Evolutionary conservation across 1,140 invertebrate species (phyloP).

Genomic region (Leucophenga varia): DNA sequence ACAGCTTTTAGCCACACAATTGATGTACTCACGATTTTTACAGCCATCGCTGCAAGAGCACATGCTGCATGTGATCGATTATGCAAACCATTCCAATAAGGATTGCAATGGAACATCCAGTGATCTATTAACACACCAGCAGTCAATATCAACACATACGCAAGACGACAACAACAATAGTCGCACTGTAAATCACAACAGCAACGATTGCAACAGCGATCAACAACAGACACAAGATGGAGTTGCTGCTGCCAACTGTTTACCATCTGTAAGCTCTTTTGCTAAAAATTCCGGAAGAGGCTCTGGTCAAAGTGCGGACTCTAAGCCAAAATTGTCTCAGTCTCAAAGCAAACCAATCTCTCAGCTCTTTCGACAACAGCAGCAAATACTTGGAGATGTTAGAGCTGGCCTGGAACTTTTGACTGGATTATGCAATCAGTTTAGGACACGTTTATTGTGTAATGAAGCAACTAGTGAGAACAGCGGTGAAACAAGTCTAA

Average conservation of each 20-base stretch:
- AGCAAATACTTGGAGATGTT: conserved; percentile 26
- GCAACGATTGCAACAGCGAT: too few species aligned
- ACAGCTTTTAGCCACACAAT: conserved; percentile 32
- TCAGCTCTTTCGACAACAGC: conserved; percentile 32
- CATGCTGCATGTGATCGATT: conserved; percentile 13
- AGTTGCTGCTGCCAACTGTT: too few species aligned
- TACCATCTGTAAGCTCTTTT: conserved; percentile 8
- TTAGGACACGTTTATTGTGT: conserved; percentile 10
- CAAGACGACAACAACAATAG: conserved; percentile 14
- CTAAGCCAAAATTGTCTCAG: too few species aligned
- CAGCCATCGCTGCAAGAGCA: conserved; percentile 19
- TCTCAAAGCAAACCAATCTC: too few species aligned
- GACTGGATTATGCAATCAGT: conserved; percentile 22
- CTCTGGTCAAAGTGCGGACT: too few species aligned
- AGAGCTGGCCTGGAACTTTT: conserved; percentile 30
- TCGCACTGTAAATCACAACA: conserved; percentile 4
- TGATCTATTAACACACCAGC: too few species aligned
- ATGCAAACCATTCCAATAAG: conserved; percentile 1
- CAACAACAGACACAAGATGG: neutral
- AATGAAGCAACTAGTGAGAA: too few species aligned
- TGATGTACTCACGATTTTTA: conserved; percentile 31
- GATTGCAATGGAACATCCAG: too few species aligned
- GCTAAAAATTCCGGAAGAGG: conserved; percentile 6
- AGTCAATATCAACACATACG: too few species aligned
- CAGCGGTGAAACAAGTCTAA: conserved; percentile 18